Percentiles rank a stretch among this genome's conserved stretches.
Evolutionary conservation across 2,797 vertebrate genomes (phyloP).

Genomic region (Eulemur albifrons): DNA sequence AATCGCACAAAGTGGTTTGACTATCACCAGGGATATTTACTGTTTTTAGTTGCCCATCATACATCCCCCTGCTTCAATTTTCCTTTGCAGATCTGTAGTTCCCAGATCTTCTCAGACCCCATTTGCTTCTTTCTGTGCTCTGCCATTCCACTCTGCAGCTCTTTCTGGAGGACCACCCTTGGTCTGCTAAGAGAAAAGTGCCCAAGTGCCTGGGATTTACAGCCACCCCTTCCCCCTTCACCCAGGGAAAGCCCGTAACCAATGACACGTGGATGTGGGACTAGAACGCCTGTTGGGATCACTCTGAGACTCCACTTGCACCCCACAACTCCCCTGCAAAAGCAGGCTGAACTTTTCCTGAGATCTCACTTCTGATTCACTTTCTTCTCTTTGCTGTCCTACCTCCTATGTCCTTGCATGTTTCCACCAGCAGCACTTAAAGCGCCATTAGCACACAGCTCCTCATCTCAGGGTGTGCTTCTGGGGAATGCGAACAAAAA

Average conservation of each 20-base stretch:
- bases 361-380: background rate
- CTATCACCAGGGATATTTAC: background rate
- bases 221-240: accelerated
- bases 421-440: background rate
- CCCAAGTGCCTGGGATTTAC: background rate
- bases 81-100: background rate
- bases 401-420: no score
- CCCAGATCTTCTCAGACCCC: background rate
- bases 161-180: background rate
- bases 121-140: background rate
- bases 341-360: background rate
- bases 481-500: background rate
- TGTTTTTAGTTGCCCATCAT: background rate
- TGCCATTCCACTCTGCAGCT: accelerated
- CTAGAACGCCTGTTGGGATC: background rate
- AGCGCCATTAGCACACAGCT: background rate
- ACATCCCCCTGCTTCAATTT: background rate
- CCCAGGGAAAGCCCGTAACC: background rate
- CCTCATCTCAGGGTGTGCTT: background rate
- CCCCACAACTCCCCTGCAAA: background rate
- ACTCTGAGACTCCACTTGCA: background rate
- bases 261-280: background rate
- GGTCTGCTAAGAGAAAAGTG: background rate
- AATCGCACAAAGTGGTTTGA: background rate
- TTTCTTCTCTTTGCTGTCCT: background rate